A percentile compares a stretch with the other conserved stretches of the same genome.
Conservation (phyloP, 2,888 invertebrate species). For the Hymenopus coronatus region DNA sequence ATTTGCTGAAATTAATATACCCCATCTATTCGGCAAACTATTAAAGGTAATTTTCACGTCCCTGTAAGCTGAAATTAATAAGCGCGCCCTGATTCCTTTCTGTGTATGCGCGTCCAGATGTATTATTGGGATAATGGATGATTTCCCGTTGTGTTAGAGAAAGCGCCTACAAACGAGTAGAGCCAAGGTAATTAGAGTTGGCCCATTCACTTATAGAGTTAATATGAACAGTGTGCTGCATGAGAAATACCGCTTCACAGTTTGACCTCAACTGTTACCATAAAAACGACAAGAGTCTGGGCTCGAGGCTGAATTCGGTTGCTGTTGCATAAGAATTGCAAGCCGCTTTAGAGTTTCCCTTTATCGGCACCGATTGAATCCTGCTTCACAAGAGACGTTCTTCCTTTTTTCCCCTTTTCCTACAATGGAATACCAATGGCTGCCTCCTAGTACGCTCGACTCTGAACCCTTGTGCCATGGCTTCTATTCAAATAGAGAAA, state of each 20-base stretch:
- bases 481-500: not conserved
- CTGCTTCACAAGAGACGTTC: not conserved
- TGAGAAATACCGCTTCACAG: slow-evolving; percentile 1
- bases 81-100: not conserved
- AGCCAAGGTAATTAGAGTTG: not conserved
- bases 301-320: no score
- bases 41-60: not conserved
- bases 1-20: no score
- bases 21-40: not conserved
- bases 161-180: not conserved
- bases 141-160: not conserved
- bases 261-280: not conserved
- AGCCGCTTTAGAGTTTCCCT: not conserved
- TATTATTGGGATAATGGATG: not conserved
- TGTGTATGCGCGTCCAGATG: not conserved
- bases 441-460: not conserved
- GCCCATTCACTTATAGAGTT: not conserved
- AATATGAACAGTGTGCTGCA: not conserved
- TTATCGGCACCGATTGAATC: not conserved
- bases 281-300: not conserved
- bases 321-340: no score
- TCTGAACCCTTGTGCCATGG: not conserved
- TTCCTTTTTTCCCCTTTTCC: not conserved
- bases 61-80: not conserved
- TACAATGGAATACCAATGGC: not conserved